Percentiles rank a stretch among this genome's conserved stretches.
Evolutionary conservation across 2,797 vertebrate genomes (phyloP).

Genomic region (Hydrocynus forskahlii): DNA sequence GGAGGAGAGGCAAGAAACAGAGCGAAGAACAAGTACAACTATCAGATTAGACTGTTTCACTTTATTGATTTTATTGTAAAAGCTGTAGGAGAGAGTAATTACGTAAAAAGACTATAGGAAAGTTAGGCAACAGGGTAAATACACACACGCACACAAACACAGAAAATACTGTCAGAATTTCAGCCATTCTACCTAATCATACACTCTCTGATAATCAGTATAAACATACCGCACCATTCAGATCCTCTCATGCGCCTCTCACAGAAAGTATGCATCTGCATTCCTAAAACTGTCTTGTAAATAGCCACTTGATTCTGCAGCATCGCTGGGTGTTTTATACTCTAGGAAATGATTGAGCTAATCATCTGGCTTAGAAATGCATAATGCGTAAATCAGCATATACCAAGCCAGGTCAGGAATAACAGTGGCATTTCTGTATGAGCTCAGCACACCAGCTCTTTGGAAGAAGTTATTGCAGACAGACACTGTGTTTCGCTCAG

Average conservation of each 20-base stretch:
- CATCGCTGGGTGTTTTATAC: neutral
- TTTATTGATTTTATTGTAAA: slow-evolving; percentile 63
- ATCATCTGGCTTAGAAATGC: neutral
- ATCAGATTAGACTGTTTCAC: slow-evolving; percentile 7
- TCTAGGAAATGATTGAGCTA: neutral
- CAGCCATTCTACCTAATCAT: slow-evolving; percentile 1
- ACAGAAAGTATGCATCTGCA: neutral
- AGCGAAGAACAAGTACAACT: slow-evolving; percentile 1
- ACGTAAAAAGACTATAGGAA: slow-evolving; percentile 45
- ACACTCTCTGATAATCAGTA: neutral
- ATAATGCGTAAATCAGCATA: neutral
- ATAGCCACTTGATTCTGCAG: neutral
- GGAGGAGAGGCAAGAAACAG: neutral
- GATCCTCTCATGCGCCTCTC: neutral
- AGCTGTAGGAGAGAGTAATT: slow-evolving; percentile 28
- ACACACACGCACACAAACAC: slow-evolving; percentile 37
- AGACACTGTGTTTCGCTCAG: neutral
- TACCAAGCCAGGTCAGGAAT: neutral
- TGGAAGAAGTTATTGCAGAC: slow-evolving; percentile 1
- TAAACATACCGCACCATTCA: neutral
- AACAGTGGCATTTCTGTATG: slow-evolving; percentile 1
- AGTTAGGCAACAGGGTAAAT: slow-evolving; percentile 40
- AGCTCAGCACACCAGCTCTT: neutral
- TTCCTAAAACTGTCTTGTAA: slow-evolving; percentile 13
- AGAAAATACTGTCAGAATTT: slow-evolving; percentile 8